phyloP scores from a whole-genome alignment of 2,797 vertebrate species.

The Tapirus indicus region DNA sequence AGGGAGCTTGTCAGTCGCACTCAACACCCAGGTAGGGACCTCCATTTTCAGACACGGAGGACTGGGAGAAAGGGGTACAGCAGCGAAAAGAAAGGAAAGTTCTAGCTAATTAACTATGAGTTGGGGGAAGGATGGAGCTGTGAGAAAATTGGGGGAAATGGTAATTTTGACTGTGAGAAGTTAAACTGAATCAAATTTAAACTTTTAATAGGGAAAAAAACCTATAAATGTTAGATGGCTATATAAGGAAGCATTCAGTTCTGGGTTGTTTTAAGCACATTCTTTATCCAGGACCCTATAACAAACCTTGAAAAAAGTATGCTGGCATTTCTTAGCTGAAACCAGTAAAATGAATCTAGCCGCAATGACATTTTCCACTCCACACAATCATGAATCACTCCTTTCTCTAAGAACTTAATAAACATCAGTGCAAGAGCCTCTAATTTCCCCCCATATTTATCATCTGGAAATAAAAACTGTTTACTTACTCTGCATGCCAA shows the following conservation, averaged over 20 bases:
- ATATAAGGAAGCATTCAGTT: background rate
- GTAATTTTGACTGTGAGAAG: background rate
- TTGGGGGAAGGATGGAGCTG: background rate
- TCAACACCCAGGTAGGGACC: background rate
- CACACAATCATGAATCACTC: slow-evolving; percentile 14
- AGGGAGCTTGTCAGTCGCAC: background rate
- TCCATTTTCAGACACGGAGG: background rate
- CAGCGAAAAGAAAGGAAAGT: background rate
- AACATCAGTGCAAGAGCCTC: slow-evolving; percentile 27
- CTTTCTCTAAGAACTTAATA: slow-evolving; percentile 61
- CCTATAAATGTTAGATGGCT: background rate
- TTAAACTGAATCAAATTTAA: slow-evolving; percentile 32
- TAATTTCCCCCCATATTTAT: slow-evolving; percentile 46
- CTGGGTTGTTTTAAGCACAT: background rate
- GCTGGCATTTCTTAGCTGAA: background rate
- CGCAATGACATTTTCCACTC: slow-evolving; percentile 28
- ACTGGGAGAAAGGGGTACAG: background rate
- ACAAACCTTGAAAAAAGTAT: background rate
- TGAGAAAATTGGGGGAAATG: background rate
- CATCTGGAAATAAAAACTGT: slow-evolving; percentile 63
- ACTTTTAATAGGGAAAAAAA: background rate
- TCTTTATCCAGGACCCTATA: background rate
- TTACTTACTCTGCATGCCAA: slow-evolving; percentile 48
- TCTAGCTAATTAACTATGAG: background rate
- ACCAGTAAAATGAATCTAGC: slow-evolving; percentile 4